A percentile compares a stretch with the other conserved stretches of the same genome.
Conservation (phyloP, 2,113 vertebrate species). For the Todiramphus saurophagus region DNA sequence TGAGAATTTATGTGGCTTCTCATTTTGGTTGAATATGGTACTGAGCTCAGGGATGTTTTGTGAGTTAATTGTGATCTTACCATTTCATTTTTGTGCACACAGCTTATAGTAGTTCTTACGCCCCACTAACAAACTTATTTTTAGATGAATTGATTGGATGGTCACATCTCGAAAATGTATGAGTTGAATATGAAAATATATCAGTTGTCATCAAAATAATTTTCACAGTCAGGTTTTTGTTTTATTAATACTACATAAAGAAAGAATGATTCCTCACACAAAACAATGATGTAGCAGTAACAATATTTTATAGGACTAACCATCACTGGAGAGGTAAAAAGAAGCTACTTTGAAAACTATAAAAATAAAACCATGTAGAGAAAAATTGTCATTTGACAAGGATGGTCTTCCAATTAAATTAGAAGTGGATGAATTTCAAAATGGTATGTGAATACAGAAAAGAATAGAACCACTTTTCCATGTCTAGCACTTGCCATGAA, state of each 20-base stretch:
- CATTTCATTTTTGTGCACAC: not conserved
- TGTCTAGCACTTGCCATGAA: not conserved
- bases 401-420: constrained; percentile 30
- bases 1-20: not conserved
- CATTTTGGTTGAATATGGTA: not conserved
- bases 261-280: not conserved
- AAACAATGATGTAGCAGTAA: not conserved
- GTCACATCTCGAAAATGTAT: not conserved
- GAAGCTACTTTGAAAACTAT: not conserved
- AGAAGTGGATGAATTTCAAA: not conserved
- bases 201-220: not conserved
- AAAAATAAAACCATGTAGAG: not conserved
- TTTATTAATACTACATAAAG: not conserved
- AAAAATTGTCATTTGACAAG: not conserved
- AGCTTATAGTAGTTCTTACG: not conserved
- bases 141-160: not conserved
- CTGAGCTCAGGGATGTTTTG: not conserved
- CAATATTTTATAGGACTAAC: not conserved
- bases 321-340: not conserved
- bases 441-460: not conserved
- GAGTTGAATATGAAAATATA: too few relatives aligned
- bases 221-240: not conserved
- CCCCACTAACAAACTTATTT: not conserved
- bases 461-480: not conserved
- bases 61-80: not conserved